Percentiles rank a stretch among this genome's conserved stretches.
Conservation (phyloP, 2,888 invertebrate species). For the Brenthis hecate region DNA sequence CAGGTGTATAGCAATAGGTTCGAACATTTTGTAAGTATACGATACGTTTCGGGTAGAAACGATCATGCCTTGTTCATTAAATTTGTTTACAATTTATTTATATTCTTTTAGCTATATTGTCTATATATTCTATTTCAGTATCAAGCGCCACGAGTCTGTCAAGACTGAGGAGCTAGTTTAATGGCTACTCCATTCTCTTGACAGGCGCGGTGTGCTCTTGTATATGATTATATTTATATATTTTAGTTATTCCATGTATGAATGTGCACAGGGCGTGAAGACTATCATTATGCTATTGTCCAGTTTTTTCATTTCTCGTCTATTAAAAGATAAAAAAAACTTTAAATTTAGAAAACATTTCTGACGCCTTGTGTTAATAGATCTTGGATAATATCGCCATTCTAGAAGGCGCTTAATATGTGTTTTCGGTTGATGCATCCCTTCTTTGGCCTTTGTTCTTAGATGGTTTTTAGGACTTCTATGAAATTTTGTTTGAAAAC, state of each 20-base stretch:
- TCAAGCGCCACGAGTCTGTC: conserved; percentile 17
- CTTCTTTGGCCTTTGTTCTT: conserved; percentile 33
- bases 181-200: not conserved
- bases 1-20: conserved; percentile 74
- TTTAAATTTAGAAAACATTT: conserved; percentile 16
- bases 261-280: conserved; percentile 32
- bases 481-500: conserved; percentile 27
- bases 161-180: not conserved
- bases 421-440: conserved; percentile 40
- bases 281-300: conserved; percentile 6
- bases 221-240: conserved; percentile 13
- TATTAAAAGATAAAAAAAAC: not conserved
- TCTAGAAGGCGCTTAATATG: conserved; percentile 40
- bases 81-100: conserved; percentile 18
- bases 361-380: conserved; percentile 37
- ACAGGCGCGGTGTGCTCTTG: conserved; percentile 17
- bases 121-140: conserved; percentile 29
- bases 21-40: conserved; percentile 68
- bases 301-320: not conserved
- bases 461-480: conserved; percentile 36
- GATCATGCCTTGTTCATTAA: conserved; percentile 43
- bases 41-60: conserved; percentile 51
- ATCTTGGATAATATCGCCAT: conserved; percentile 35
- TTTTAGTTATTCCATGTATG: conserved; percentile 9
- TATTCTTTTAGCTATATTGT: conserved; percentile 37